phyloP scores from a whole-genome alignment of 1,140 invertebrate species.

The Aphaenogaster ashmeadi region DNA sequence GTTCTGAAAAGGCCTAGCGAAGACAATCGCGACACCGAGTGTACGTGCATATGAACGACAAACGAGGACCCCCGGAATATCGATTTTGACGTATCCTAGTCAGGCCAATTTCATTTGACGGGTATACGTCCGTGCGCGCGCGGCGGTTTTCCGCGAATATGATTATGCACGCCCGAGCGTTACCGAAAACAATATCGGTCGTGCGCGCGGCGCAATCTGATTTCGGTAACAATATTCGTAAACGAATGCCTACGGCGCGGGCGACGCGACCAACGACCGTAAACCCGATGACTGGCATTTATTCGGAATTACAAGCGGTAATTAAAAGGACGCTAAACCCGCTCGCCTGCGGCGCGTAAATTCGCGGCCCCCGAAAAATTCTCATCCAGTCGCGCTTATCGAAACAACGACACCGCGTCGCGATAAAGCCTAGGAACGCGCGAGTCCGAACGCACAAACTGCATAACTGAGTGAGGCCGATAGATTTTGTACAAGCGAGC shows the following conservation, averaged over 20 bases:
- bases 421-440: constrained; percentile 34
- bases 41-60: background rate
- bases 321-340: constrained; percentile 40
- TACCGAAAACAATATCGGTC: constrained; percentile 69
- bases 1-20: background rate
- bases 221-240: constrained; percentile 71
- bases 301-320: constrained; percentile 33
- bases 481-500: constrained; percentile 51
- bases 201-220: constrained; percentile 52
- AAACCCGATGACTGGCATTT: constrained; percentile 17
- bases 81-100: constrained; percentile 54
- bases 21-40: background rate
- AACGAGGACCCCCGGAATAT: constrained; percentile 2
- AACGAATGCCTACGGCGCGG: constrained; percentile 60
- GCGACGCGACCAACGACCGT: constrained; percentile 8
- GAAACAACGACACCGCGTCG: background rate
- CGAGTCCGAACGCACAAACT: constrained; percentile 43
- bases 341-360: background rate
- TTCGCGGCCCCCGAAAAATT: background rate
- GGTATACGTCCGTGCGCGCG: constrained; percentile 9
- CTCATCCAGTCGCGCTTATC: constrained; percentile 11
- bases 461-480: constrained; percentile 36
- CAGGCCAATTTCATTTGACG: constrained; percentile 69
- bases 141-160: constrained; percentile 59
- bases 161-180: constrained; percentile 66